phyloP scores from a whole-genome alignment of 2,888 invertebrate genomes.

The Unio pictorum region DNA sequence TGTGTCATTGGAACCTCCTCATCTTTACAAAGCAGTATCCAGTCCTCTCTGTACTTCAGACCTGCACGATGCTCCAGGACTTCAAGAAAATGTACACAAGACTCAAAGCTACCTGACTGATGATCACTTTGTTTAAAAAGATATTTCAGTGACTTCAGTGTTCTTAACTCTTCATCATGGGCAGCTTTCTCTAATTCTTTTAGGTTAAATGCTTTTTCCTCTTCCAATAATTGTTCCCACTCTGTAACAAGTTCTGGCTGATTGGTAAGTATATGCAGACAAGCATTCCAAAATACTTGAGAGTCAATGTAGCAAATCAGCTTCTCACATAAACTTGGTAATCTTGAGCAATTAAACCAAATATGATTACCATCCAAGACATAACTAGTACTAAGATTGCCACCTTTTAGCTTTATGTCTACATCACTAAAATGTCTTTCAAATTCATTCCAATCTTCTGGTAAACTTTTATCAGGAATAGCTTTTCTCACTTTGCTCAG shows the following conservation, averaged over 20 bases:
- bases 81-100: too few species aligned
- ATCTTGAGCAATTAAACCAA: not conserved
- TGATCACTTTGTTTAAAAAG: not conserved
- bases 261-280: not conserved
- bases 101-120: too few species aligned
- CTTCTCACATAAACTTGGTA: conserved; percentile 1
- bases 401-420: too few species aligned
- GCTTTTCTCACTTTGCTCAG: too few species aligned
- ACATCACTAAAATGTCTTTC: too few species aligned
- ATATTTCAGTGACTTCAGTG: not conserved
- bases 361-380: not conserved
- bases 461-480: too few species aligned
- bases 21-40: conserved; percentile 13
- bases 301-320: conserved; percentile 2
- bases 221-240: too few species aligned
- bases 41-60: conserved; percentile 11
- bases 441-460: too few species aligned
- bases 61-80: not conserved
- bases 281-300: conserved; percentile 6
- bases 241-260: too few species aligned
- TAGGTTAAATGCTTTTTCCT: too few species aligned
- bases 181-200: not conserved
- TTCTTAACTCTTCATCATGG: not conserved
- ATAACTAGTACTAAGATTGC: too few species aligned
- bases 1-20: conserved; percentile 8